Base-by-base conservation (phyloP, 2,113 vertebrate species). In the Jacana jacana region DNA sequence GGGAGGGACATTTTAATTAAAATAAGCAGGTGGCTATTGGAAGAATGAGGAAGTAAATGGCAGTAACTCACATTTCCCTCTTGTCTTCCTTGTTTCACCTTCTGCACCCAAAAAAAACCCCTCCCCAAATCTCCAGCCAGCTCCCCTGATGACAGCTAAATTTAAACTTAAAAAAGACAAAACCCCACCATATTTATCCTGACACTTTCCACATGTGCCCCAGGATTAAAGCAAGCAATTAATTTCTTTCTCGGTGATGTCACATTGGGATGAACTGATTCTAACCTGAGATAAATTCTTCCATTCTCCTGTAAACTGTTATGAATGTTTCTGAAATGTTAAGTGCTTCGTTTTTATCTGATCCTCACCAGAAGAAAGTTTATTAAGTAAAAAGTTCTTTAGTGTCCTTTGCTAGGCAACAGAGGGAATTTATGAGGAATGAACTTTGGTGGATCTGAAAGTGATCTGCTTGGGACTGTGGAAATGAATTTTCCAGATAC, bases 401-500 rank as follows among this genome's bases (percentile, higher is more conserved):
- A 86, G 65, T 44, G 30, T 1, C 76, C 89, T 94, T 81, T 81
- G 65, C 86, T 92, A 94, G 60, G 90, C 82, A 88, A 86, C 88
- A 46, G 65, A 65, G 77, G 54, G 69, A 83, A 81, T 92, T 93
- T 88, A 60, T 52, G 57, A 84, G 61, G 65, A 88, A 81, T 48
- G 71, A 93, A 91, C 24, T 86, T 86, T 7, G 25, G 35, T 90
- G 8, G 68, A 72, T 93, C 80, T 92, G 58, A 80, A 93, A 92
- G 49, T 40, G 42, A 86, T 95, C 87, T 97, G 57, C 92, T 66
- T 72, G 60, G 61, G 77, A 89, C 72, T 11, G 0, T 84, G 73
- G 63, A 95, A 95, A 81, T 96, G n/a, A 87, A 79, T 94, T 96
- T 96, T 93, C 80, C 94, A 91, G 69, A 76, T 92, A 51, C 8